Conservation (phyloP, 2,797 vertebrate genomes). For the Erithacus rubecula region DNA sequence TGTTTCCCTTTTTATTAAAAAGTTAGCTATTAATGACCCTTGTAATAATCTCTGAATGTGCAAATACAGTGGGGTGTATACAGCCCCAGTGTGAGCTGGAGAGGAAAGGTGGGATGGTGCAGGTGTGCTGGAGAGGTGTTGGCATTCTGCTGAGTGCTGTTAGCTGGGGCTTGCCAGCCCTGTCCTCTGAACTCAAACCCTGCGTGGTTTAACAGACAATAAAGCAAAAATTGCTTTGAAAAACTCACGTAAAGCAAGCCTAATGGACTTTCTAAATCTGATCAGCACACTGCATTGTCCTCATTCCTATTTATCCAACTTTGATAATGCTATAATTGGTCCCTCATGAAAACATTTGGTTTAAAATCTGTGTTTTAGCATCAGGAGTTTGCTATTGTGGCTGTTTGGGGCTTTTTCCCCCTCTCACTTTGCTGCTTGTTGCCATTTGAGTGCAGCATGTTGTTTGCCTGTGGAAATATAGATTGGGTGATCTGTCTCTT, state of each 20-base stretch:
- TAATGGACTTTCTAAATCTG: neutral
- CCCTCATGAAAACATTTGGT: neutral
- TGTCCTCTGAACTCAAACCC: neutral
- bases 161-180: neutral
- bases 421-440: neutral
- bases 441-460: neutral
- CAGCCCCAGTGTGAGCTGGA: neutral
- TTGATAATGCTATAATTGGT: neutral
- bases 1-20: neutral
- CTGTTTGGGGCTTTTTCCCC: fast-evolving
- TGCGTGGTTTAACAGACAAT: neutral
- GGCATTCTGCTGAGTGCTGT: fast-evolving
- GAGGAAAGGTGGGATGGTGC: neutral
- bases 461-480: conserved; percentile 13
- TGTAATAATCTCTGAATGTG: no score
- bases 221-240: neutral
- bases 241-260: neutral
- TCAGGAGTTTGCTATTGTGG: neutral
- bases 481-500: conserved; percentile 51
- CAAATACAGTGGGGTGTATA: neutral
- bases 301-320: neutral
- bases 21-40: neutral
- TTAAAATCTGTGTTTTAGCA: neutral
- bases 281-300: neutral
- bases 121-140: neutral